Base-by-base conservation (phyloP, 1,140 invertebrate genomes). In the Drosophila lacteicornis region DNA sequence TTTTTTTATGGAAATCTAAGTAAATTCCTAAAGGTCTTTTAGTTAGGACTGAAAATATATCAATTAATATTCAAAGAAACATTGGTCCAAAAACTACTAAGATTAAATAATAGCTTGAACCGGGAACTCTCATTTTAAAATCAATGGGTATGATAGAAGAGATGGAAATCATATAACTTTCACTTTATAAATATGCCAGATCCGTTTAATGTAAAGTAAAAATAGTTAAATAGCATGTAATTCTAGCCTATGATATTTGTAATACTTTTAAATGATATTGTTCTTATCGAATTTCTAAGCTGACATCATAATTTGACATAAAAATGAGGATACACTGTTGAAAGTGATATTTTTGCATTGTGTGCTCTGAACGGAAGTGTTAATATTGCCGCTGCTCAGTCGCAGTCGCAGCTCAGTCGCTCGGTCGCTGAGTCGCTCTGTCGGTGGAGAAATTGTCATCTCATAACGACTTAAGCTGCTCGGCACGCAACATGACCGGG, bases 401-500 rank as follows among this genome's bases (percentile, higher is more conserved):
- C 40, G 27, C 62, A 68, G 49, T 59, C 53, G 42, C 77, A 49
- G 76, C 40, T 57, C 76, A 56, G 63, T 19, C 33, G 40, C 42
- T 33, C 22, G 4, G 51, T 27, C 7, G 36, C 36, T 57, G 33
- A 42, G 55, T 42, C 22, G 60, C 22, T 62, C 43, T 19, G 50
- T 55, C 55, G 50, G 76, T 65, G 56, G 42, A 63, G 58, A 79
- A 86, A 77, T 81, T 67, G 79, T 86, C 85, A 82, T 88, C 84
- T 79, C 80, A 84, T 71, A 87, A 87, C 84, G 84, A 90, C 80
- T 87, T 87, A 84, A 87, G 80, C 80, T 84, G 66, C 77, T 80
- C 84, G 59, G 84, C 68, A 83, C 68, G 84, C 80, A 82, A 74
- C 67, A 67, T 75, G 71, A 75, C 70, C 53, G 60, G 46, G 70